Evolutionary conservation across 2,113 vertebrate species (phyloP), one percentile per base, ranked within the genome.

Genomic region (Hydrolagus affinis): DNA sequence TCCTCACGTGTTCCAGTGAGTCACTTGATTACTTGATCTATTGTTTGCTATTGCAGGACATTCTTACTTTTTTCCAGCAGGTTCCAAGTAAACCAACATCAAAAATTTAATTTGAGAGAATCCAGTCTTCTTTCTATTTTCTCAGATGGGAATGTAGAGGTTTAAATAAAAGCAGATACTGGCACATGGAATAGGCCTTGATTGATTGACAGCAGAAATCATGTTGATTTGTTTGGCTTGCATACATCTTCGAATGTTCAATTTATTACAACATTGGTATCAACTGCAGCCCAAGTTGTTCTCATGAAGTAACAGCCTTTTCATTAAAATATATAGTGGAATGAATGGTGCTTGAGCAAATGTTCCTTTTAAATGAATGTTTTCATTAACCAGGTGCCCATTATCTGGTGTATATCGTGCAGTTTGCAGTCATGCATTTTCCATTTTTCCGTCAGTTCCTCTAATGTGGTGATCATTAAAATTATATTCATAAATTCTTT

Each of bases 401-500:
- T 60, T 60, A 23, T n/a, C n/a, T 9, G 64, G 64, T 19, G 64
- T 14, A 64, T 44, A 44, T 44, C 6, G 44, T 44, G 44, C 28
- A 80, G 59, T 1, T 64, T 64, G 59, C 23, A 30, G 23, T 80
- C 23, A 80, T 30, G 23, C 8, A 66, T 64, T 80, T 80, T 80
- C 28, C 77, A 64, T 11, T 17, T 80, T 9, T 7, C 12, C 64
- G 64, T 15, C 23, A 25, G 59, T 80, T 80, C 64, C 23, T 64
- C 23, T 80, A 80, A 80, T 64, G 60, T 64, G n/a, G 21, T 64
- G 6, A 64, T 80, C 59, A 64, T 64, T 64, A 64, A 80, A 62
- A 80, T 80, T 80, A 60, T 21, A n/a, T 75, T 80, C 32, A 56
- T 56, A 56, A 75, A 75, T 75, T 80, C 14, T 64, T 80, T 80